Base-by-base conservation (phyloP, 1,140 invertebrate genomes). In the Parasteatoda tepidariorum region DNA sequence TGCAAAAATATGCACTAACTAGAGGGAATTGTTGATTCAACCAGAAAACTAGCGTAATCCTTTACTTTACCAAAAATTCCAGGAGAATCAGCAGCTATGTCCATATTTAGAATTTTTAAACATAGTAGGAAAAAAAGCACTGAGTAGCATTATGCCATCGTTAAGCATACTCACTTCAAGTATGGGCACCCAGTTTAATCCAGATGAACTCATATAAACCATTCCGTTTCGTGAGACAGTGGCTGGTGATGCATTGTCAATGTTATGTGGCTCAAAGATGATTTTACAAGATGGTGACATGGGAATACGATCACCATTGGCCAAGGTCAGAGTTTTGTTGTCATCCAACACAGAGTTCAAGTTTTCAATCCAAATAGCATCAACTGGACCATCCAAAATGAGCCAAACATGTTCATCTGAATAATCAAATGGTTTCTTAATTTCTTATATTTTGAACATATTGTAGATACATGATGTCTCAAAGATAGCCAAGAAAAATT, bases 141-240 rank as follows among this genome's bases (percentile, higher is more conserved):
- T n/a, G n/a, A n/a, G n/a, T n/a, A n/a, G n/a, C 38, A 41, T 48
- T 48, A 48, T 13, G 38, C 9, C 9, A 48, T 66, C 31, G 24
- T 31, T 11, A 55, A 48, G 11, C n/a, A 18, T n/a, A 62, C n/a
- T 79, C 84, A 89, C 95, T 92, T 93, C 91, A 9, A 95, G 90
- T 22, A 95, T 92, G 0, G 97, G 97, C 87, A 93, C 92, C 94
- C 96, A 98, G 88, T 96, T 94, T 38, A 99, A 90, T 0, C 96
- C 96, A 0, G 96, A 98, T 0, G 96, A 97, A 87, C 96, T 97
- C 97, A 99, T 98, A 88, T 97, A 99, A 81, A 99, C 94, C 88
- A 99, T 97, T n/a, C 97, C 98, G 92, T 99, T 95, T 84, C 98
- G 91, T 0, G 98, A 99, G 34, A 99, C 94, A 0, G 98, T 99